Conservation (phyloP, 2,888 invertebrate genomes). For the Crossocerus cetratus region DNA sequence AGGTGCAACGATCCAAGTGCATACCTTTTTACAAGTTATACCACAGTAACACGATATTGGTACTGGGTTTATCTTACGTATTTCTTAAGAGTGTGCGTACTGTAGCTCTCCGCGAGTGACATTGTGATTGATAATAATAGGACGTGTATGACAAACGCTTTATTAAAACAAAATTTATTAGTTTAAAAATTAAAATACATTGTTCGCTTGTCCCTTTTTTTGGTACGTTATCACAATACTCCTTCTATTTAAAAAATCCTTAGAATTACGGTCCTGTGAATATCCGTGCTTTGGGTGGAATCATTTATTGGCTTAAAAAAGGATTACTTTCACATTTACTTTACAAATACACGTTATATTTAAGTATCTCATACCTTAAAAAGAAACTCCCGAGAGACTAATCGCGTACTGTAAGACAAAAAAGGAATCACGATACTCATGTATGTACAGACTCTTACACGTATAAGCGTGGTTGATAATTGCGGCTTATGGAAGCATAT, state of each 20-base stretch:
- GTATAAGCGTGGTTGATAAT: slow-evolving; percentile 37
- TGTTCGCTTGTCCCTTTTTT: slow-evolving; percentile 59
- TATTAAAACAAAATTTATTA: slow-evolving; percentile 68
- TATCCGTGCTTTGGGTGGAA: slow-evolving; percentile 55
- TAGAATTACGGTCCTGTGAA: slow-evolving; percentile 57
- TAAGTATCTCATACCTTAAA: slow-evolving; percentile 26
- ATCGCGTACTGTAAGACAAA: slow-evolving; percentile 22
- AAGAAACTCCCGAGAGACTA: slow-evolving; percentile 9
- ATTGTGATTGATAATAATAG: slow-evolving; percentile 1
- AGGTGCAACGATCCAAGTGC: background rate
- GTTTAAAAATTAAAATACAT: slow-evolving; percentile 69
- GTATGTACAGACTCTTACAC: slow-evolving; percentile 35
- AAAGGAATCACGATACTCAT: slow-evolving; percentile 29
- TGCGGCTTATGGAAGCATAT: slow-evolving; percentile 45
- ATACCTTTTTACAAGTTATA: slow-evolving; percentile 4
- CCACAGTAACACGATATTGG: background rate
- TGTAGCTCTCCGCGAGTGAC: too few relatives aligned
- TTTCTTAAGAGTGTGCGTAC: background rate
- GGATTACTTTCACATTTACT: slow-evolving; percentile 41
- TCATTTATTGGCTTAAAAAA: slow-evolving; percentile 41
- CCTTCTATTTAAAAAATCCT: slow-evolving; percentile 64
- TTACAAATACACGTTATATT: slow-evolving; percentile 31
- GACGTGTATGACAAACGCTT: background rate
- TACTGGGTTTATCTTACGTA: slow-evolving; percentile 5
- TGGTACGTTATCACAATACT: slow-evolving; percentile 64